Evolutionary conservation across 1,140 invertebrate genomes (phyloP).

Genomic region (Zaprionus camerounensis): DNA sequence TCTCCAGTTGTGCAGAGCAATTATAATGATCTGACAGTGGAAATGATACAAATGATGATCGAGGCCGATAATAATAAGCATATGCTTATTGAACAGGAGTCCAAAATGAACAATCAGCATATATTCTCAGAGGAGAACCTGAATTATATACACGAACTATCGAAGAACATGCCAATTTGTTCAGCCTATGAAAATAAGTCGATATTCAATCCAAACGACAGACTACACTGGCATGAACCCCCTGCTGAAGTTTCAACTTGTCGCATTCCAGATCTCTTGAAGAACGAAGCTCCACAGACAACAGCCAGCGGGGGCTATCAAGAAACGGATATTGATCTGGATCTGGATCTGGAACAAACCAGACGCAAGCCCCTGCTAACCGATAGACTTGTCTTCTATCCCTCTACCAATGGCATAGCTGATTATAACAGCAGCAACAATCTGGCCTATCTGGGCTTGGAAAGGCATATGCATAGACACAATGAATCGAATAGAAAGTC

Average conservation of each 20-base stretch:
- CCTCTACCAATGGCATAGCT: slow-evolving; percentile 60
- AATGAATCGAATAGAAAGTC: neutral
- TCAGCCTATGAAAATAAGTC: slow-evolving; percentile 83
- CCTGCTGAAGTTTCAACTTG: neutral
- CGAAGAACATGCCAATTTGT: slow-evolving; percentile 82
- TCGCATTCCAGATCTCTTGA: slow-evolving; percentile 69
- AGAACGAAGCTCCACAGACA: slow-evolving; percentile 18
- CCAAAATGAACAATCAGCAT: slow-evolving; percentile 7
- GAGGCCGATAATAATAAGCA: neutral
- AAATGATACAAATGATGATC: slow-evolving; percentile 36
- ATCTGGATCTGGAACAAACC: neutral
- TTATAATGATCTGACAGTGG: slow-evolving; percentile 27
- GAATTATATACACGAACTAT: slow-evolving; percentile 81
- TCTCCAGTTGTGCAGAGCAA: slow-evolving; percentile 85
- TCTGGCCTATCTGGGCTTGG: slow-evolving; percentile 56
- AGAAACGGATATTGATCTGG: slow-evolving; percentile 33
- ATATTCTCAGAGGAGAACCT: slow-evolving; percentile 76
- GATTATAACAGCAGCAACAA: slow-evolving; percentile 69
- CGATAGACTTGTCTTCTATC: slow-evolving; percentile 77
- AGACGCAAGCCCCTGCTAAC: slow-evolving; percentile 53
- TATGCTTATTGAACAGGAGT: neutral
- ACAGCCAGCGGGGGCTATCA: slow-evolving; percentile 3
- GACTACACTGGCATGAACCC: slow-evolving; percentile 59
- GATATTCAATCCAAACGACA: slow-evolving; percentile 70
- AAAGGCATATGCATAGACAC: neutral